Evolutionary conservation across 2,888 invertebrate genomes (phyloP).

Genomic region (Argyresthia goedartella): DNA sequence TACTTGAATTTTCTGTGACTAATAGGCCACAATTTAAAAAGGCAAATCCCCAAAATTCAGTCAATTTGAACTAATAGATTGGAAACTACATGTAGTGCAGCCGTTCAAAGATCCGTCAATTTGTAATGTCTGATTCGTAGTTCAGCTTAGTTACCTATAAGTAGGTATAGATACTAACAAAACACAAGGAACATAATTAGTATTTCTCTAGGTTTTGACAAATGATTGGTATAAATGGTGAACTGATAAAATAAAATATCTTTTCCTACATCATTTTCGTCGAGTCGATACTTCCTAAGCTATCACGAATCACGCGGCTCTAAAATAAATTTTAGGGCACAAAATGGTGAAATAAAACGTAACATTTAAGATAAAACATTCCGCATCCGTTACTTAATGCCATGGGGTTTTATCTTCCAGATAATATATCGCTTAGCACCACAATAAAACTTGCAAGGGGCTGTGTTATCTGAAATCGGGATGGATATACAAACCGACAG

Average conservation of each 20-base stretch:
- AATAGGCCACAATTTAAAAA: too few species aligned
- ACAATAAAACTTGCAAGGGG: constrained; percentile 17
- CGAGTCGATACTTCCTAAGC: neutral
- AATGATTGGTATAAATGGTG: too few species aligned
- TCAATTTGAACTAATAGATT: too few species aligned
- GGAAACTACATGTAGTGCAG: too few species aligned
- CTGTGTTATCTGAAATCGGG: constrained; percentile 1
- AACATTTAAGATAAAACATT: neutral
- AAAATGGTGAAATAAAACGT: neutral
- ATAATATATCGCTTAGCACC: constrained; percentile 58
- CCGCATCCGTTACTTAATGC: constrained; percentile 3
- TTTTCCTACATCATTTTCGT: neutral
- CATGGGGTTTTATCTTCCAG: constrained; percentile 46
- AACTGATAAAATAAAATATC: neutral
- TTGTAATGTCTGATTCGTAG: too few species aligned
- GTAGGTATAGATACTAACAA: too few species aligned
- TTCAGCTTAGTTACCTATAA: too few species aligned
- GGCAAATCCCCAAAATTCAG: too few species aligned
- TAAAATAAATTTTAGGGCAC: neutral
- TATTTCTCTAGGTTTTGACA: too few species aligned
- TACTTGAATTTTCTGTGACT: too few species aligned
- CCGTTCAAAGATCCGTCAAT: too few species aligned
- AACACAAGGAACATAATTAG: too few species aligned
- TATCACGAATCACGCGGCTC: neutral
- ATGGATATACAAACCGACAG: constrained; percentile 4